Base-by-base conservation (phyloP, 2,797 vertebrate species). In the Australoheros facetus region DNA sequence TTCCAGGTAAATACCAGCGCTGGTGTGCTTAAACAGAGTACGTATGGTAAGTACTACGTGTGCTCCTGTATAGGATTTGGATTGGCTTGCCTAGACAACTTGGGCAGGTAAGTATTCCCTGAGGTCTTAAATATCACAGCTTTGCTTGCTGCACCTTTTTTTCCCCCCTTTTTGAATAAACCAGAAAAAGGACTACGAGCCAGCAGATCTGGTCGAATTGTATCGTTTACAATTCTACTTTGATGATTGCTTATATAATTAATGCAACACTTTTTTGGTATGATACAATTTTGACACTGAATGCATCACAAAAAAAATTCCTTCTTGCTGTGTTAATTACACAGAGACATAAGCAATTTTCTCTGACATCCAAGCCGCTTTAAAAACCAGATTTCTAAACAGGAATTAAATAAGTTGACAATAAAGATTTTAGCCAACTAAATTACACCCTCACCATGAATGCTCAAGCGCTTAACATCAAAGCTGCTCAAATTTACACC, bases 401-500 rank as follows among this genome's bases (percentile, higher is more conserved):
- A 51, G 9, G 54, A 37, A n/a, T 66, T 32, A 56, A 69, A 72
- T 53, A 57, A 53, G 17, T 28, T 21, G 13, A 81, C 34, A 19
- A 54, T 80, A 84, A 81, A 85, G 74, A 92, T 88, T 88, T 91
- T 84, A 82, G 85, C 87, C 86, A 87, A 87, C 87, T 92, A 87
- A 93, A 93, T 95, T 94, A 91, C 85, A 88, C 78, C 71, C 75
- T 86, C 80, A 88, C 92, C 87, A 90, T 83, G 75, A 90, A 87
- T 91, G 87, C 90, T 87, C 91, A 87, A 84, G 57, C 39, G 37
- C 75, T 89, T 89, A 92, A 90, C 82, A 92, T 94, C 87, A 90
- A 91, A 94, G 88, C 80, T 73, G 89, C 86, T 88, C 34, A 74
- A 85, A 92, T 92, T 94, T 88, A 93, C 93, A 94, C 92, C 86